Evolutionary conservation across 2,113 vertebrate genomes (phyloP).

Genomic region (Xenopus laevis): DNA sequence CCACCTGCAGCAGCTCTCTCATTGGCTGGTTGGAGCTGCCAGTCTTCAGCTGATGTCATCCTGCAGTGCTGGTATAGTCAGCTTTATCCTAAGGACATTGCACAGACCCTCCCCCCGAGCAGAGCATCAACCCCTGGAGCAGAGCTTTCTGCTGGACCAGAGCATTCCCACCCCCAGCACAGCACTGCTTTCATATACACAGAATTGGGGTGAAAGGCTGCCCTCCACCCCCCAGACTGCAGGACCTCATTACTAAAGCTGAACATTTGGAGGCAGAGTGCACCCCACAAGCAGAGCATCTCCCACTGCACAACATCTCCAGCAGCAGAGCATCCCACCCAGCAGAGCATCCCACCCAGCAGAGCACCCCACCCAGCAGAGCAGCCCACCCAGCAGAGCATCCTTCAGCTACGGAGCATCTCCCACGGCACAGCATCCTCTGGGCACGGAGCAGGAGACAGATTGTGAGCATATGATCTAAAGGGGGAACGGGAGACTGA

Average conservation of each 20-base stretch:
- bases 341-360: neutral
- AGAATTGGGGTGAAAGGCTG: too few relatives aligned
- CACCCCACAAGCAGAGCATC: slow-evolving; percentile 10
- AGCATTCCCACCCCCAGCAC: slow-evolving; percentile 12
- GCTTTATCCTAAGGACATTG: slow-evolving; percentile 40
- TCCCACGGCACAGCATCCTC: slow-evolving; percentile 8
- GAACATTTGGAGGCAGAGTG: too few relatives aligned
- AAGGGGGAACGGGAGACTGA: too few relatives aligned
- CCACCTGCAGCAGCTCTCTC: slow-evolving; percentile 10
- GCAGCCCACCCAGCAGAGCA: too few relatives aligned
- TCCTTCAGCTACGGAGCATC: neutral
- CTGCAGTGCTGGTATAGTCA: slow-evolving; percentile 61
- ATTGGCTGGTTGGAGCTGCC: neutral
- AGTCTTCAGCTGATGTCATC: slow-evolving; percentile 65
- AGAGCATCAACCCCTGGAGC: neutral
- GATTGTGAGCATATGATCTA: neutral
- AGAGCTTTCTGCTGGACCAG: slow-evolving; percentile 11
- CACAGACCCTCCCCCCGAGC: slow-evolving; percentile 38
- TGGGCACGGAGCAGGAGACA: slow-evolving; percentile 21
- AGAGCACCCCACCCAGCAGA: neutral
- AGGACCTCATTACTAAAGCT: too few relatives aligned
- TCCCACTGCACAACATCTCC: slow-evolving; percentile 3
- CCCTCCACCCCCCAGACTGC: too few relatives aligned
- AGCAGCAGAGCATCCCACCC: neutral
- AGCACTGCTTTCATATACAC: neutral